These are phyloP conservation scores for Porites evermanni DNA, from an alignment of 92 coral and sea anemone species.

Conservation along the genomic window DNA sequence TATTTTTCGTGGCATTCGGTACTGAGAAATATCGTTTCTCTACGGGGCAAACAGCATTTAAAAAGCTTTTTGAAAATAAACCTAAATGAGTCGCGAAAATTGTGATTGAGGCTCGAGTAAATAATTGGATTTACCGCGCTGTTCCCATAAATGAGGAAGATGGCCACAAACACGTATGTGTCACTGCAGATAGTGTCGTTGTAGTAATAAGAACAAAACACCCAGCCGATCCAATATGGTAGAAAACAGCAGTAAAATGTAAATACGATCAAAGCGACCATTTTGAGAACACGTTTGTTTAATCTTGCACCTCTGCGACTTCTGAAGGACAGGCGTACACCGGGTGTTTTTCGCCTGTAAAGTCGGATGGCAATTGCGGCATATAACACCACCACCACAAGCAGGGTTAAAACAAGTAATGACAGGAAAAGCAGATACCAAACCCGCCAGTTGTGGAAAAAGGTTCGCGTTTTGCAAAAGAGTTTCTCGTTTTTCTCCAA, in stretches of 20 bases:
- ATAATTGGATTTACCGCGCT: constrained; percentile 69
- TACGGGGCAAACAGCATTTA: constrained; percentile 8
- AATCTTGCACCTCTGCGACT: constrained; percentile 56
- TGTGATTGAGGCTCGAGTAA: constrained; percentile 63
- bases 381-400: constrained; percentile 54
- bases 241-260: constrained; percentile 66
- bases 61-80: constrained; percentile 33
- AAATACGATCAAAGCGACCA: constrained; percentile 67
- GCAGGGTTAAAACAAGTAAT: constrained; percentile 55
- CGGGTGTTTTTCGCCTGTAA: constrained; percentile 54
- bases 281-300: constrained; percentile 58
- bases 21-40: not conserved
- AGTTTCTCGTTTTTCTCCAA: constrained; percentile 7
- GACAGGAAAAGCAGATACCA: constrained; percentile 67
- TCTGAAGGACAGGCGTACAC: constrained; percentile 48
- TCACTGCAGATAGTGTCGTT: constrained; percentile 51
- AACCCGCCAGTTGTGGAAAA: constrained; percentile 62
- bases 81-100: constrained; percentile 58
- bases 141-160: constrained; percentile 60
- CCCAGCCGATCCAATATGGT: constrained; percentile 79
- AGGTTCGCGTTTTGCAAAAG: constrained; percentile 63
- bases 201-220: constrained; percentile 65
- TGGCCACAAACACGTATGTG: constrained; percentile 47
- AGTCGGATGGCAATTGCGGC: constrained; percentile 55
- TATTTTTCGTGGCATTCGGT: not conserved